phyloP scores from a whole-genome alignment of 2,888 invertebrate species.

The Operophtera brumata region DNA sequence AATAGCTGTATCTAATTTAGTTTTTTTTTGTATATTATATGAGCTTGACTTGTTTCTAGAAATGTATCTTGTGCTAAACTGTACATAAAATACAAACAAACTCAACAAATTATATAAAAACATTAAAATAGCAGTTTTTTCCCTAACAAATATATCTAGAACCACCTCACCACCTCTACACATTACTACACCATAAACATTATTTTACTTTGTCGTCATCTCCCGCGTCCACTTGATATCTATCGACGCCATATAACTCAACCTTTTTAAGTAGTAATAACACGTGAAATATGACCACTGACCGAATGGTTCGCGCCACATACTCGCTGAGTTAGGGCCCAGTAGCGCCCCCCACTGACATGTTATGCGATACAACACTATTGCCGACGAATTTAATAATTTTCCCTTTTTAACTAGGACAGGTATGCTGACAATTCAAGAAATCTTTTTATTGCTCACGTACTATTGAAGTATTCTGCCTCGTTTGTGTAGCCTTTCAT shows the following conservation, averaged over 20 bases:
- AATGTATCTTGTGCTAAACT: no score
- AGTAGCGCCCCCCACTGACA: conserved; percentile 73
- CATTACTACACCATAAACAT: no score
- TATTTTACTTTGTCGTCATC: conserved; percentile 46
- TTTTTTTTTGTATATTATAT: no score
- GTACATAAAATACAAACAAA: no score
- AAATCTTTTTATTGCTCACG: conserved; percentile 21
- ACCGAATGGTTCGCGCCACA: conserved; percentile 37
- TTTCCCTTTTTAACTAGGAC: conserved; percentile 39
- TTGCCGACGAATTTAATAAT: conserved; percentile 55
- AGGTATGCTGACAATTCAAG: conserved; percentile 29
- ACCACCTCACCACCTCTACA: conserved; percentile 1
- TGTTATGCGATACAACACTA: conserved; percentile 70
- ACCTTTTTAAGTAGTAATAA: conserved; percentile 70
- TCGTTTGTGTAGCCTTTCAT: conserved; percentile 34
- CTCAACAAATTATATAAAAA: no score
- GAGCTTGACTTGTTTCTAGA: no score
- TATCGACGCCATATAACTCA: conserved; percentile 64
- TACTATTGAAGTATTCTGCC: background rate
- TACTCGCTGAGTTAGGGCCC: conserved; percentile 54
- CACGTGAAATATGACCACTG: conserved; percentile 56
- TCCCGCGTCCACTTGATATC: conserved; percentile 61
- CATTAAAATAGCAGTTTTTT: no score
- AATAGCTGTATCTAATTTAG: no score
- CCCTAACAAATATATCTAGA: no score